Base-by-base conservation (phyloP, 2,888 invertebrate species). In the Drosophila suboccidentalis region DNA sequence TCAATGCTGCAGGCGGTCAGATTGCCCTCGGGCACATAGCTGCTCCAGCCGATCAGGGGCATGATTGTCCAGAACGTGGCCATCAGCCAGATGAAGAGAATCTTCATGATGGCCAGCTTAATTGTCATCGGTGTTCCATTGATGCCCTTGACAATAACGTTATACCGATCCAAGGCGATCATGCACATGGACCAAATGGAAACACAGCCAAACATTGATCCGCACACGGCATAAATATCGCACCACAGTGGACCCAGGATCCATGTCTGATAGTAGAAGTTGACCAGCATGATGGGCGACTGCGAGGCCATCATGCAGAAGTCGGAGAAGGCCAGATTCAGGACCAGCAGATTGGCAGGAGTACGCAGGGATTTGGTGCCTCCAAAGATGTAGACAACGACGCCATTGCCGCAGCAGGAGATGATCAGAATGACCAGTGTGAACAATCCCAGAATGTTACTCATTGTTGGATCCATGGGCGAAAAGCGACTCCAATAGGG, bases 1-100 rank as follows among this genome's bases (percentile, higher is more conserved):
- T 97, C 97, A 49, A 97, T 97, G 68, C 98, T 97, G 91, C 98
- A 98, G 26, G 97, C 97, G n/a, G 97, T 97, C 95, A 98, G 96
- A 93, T 98, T 97, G 57, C 98, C 98, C 93, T 98, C 98, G 2
- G 98, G 98, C 46, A 98, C 97, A 91, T 98, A 98, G 91, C 96
- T 96, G 91, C 75, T 96, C 97, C 97, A 98, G 84, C 98, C 98
- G 78, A 98, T 95, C 89, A 98, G 93, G 0, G 98, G 98, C 10
- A 96, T 95, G 63, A 97, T 90, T 5, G 97, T 96, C 97, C 97
- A 98, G 29, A 94, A 94, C 11, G 95, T 92, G 1, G 96, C 95
- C 93, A 97, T 96, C 0, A 93, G 29, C 97, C 98, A 98, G 75
- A 97, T 96, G 38, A 95, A 94, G 0, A 96, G 91, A 77, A 98